A percentile compares a stretch with the other conserved stretches of the same genome.
Conservation (phyloP, 1,140 invertebrate genomes). For the Aphidius ervi region DNA sequence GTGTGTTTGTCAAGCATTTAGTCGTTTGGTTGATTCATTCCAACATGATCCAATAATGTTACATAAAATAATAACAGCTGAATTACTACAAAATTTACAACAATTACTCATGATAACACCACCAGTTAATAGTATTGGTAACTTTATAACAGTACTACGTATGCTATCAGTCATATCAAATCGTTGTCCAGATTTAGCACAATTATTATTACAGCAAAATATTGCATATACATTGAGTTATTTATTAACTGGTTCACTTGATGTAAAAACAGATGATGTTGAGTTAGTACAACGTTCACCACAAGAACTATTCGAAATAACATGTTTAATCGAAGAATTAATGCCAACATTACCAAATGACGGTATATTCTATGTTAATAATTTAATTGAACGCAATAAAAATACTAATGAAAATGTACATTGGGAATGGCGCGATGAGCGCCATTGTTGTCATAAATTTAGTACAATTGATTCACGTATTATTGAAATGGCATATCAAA, state of each 20-base stretch:
- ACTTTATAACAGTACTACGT: constrained; percentile 92
- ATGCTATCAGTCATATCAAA: constrained; percentile 95
- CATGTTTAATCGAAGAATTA: constrained; percentile 90
- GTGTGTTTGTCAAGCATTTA: constrained; percentile 93
- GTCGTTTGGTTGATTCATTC: constrained; percentile 93
- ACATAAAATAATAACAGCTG: constrained; percentile 92
- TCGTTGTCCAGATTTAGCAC: constrained; percentile 88
- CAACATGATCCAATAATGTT: constrained; percentile 86
- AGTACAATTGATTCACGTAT: constrained; percentile 70
- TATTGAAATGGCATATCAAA: constrained; percentile 86
- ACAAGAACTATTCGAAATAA: constrained; percentile 95
- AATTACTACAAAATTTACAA: constrained; percentile 88
- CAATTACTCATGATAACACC: constrained; percentile 89
- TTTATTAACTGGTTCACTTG: constrained; percentile 79
- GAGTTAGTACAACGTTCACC: constrained; percentile 86
- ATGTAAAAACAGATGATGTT: constrained; percentile 63
- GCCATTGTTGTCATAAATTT: constrained; percentile 70
- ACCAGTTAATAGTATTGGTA: constrained; percentile 85
- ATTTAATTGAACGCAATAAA: constrained; percentile 71
- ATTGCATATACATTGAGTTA: constrained; percentile 92
- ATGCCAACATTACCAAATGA: constrained; percentile 91
- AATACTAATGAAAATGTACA: constrained; percentile 74
- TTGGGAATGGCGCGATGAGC: constrained; percentile 95
- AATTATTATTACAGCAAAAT: constrained; percentile 86
- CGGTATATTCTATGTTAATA: constrained; percentile 91